A percentile compares a stretch with the other conserved stretches of the same genome.
phyloP scores from a whole-genome alignment of 1,140 invertebrate genomes.

The Eumeta japonica region DNA sequence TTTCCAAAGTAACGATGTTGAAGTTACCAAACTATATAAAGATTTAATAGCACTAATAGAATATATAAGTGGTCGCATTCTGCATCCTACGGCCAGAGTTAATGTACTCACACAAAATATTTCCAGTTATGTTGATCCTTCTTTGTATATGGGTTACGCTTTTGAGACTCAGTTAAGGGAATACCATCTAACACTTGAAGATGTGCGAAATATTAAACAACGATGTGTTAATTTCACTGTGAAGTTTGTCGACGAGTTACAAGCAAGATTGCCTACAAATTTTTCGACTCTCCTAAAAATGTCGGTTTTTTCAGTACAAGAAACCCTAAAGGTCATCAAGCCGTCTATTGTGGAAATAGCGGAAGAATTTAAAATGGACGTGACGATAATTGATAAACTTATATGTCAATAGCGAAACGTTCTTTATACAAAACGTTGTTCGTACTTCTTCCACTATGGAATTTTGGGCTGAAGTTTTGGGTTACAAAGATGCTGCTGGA shows the following conservation, averaged over 20 bases:
- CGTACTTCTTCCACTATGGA: neutral
- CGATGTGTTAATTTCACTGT: neutral
- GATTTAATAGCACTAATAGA: neutral
- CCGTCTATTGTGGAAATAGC: neutral
- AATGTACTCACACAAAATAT: neutral
- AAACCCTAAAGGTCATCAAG: neutral
- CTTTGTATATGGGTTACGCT: neutral
- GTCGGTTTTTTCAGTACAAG: neutral
- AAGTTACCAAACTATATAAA: too few species aligned
- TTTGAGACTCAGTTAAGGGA: neutral
- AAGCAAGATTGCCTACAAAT: neutral
- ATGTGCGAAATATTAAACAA: too few species aligned
- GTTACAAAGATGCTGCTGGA: slow-evolving; percentile 14
- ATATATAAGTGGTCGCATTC: neutral
- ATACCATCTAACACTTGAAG: neutral
- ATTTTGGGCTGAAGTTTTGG: neutral
- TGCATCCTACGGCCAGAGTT: neutral
- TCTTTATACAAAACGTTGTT: neutral
- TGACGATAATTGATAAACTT: neutral
- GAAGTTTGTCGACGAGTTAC: neutral
- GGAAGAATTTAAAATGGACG: neutral
- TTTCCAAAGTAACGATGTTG: too few species aligned
- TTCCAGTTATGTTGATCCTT: too few species aligned
- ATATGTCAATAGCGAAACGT: neutral
- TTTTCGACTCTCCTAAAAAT: neutral